Evolutionary conservation across 2,113 vertebrate genomes (phyloP), one percentile per base, ranked within the genome.

Genomic region (Gallinago paraguaiae): DNA sequence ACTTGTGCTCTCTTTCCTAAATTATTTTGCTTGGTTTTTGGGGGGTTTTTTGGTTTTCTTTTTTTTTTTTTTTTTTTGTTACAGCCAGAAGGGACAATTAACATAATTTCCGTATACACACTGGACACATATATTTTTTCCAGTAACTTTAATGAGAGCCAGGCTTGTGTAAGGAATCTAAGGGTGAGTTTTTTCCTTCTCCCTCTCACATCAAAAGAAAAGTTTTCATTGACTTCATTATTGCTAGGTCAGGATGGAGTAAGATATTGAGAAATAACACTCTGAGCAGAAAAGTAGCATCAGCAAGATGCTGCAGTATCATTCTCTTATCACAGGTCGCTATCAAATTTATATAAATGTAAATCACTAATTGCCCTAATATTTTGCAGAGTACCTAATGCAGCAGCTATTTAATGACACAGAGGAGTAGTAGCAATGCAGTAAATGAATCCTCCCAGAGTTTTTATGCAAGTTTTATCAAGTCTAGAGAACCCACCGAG

Each of bases 401-500:
- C 82, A 81, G 41, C 82, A 90, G 50, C 35, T 86, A 54, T 86
- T 87, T 91, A 86, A 91, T 81, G 68, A 88, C 82, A 59, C 79
- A 91, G 86, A 90, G 82, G 85, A 90, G 75, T 65, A 74, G 67
- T 4, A 72, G 74, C 88, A 74, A 41, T 46, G 31, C 41, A 83
- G 37, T 15, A 46, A 69, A 79, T 7, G 54, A 68, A 87, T 78
- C 74, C 82, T 97, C 86, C 84, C 68, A 10, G 41, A 63, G 87
- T 74, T 91, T 90, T 95, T 94, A 80, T 88, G 89, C 93, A 94
- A 93, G 94, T 92, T 95, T 92, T 91, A 72, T 90, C 95, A 88
- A 91, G 88, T 69, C 71, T 59, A 37, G 65, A 94, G 71, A 88
- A 83, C 46, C 19, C 77, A 92, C 28, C 2, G 24, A 60, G 80